Base-by-base conservation (phyloP, 2,113 vertebrate genomes). In the Strigops habroptila region DNA sequence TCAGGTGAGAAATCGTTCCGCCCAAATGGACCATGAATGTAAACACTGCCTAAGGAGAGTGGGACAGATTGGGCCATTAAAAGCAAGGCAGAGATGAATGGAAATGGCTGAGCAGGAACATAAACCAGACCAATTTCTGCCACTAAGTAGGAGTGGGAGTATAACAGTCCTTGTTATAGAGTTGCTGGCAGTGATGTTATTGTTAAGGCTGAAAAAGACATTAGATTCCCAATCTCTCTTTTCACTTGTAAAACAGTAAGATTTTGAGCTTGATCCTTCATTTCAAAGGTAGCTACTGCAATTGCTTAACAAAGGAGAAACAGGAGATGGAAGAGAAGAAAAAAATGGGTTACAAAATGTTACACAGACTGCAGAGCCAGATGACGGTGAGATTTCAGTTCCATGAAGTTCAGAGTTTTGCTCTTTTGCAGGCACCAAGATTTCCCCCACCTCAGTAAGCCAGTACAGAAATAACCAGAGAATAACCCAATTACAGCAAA, bases 181-280 rank as follows among this genome's bases (percentile, higher is more conserved):
- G 63, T 63, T 91, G 92, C 93, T 97, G 90, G 88, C 68, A 88
- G 76, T 82, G 96, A 95, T 92, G 86, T 95, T 97, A 78, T 97
- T 94, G 94, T 96, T 93, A 91, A 96, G 86, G 96, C 94, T 97
- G 95, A 95, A 94, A 96, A 97, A 95, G 95, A 95, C 88, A 85
- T 48, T 88, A 78, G 53, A 49, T 93, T 97, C 92, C 95, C 94
- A 96, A 96, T 84, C 93, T 95, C 81, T 82, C 87, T 76, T 92
- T 95, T 95, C 91, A 84, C 73, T 94, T 95, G 96, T 96, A 96
- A 96, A 94, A 74, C 13, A 35, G 87, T 14, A 94, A 94, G 90
- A 83, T 96, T 86, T 92, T 95, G 70, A 95, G 90, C 63, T 96
- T 93, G 94, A 84, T 92, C 86, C 59, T 93, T 91, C 88, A 65